phyloP scores from a whole-genome alignment of 2,888 invertebrate genomes.

The Cryptophagus acutangulus region DNA sequence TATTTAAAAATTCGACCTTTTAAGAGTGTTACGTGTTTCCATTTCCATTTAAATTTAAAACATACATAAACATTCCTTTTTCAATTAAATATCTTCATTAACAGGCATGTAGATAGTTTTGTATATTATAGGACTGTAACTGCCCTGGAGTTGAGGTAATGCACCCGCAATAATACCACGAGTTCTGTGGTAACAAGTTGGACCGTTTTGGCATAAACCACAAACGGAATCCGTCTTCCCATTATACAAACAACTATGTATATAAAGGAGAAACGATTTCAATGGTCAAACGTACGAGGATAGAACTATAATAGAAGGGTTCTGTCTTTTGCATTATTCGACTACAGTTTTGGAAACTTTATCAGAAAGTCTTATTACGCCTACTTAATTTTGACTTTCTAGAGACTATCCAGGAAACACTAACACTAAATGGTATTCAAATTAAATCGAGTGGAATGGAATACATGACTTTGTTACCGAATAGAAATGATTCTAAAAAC shows the following conservation, averaged over 20 bases:
- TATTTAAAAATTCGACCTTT: background rate
- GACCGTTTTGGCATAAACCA: background rate
- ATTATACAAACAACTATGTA: slow-evolving; percentile 1
- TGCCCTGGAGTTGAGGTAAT: background rate
- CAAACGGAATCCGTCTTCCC: background rate
- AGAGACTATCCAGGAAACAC: too few relatives aligned
- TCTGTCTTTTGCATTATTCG: background rate
- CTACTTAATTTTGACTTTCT: too few relatives aligned
- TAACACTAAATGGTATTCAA: too few relatives aligned
- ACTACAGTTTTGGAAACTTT: slow-evolving; percentile 2
- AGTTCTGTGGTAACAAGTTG: slow-evolving; percentile 2
- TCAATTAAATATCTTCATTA: too few relatives aligned
- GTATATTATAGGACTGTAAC: too few relatives aligned
- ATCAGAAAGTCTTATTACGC: background rate
- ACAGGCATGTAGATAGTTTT: too few relatives aligned
- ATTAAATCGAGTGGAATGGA: slow-evolving; percentile 8
- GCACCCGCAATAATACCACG: background rate
- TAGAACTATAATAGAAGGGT: too few relatives aligned
- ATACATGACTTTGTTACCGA: slow-evolving; percentile 6
- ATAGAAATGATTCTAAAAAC: too few relatives aligned
- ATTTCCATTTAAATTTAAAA: too few relatives aligned
- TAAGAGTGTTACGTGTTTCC: background rate
- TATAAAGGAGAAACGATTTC: too few relatives aligned
- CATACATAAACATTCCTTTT: too few relatives aligned
- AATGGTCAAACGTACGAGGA: too few relatives aligned